Evolutionary conservation across 2,797 vertebrate species (phyloP).

Genomic region (Champsocephalus gunnari): DNA sequence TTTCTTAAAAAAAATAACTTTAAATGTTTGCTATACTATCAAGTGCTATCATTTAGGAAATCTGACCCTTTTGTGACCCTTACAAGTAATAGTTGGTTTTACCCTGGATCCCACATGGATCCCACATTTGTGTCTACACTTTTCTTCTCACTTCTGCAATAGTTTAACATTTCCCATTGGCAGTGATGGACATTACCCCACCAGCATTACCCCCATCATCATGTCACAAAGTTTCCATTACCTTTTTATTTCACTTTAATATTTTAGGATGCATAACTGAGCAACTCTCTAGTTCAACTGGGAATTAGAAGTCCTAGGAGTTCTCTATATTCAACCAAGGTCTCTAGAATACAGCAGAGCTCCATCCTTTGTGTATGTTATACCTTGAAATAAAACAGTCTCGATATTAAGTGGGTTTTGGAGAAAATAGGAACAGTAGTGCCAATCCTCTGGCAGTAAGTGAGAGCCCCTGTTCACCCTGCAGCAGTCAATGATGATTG

Average conservation of each 20-base stretch:
- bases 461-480: constrained; percentile 63
- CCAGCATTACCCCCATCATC: not conserved
- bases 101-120: too few species aligned
- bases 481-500: constrained; percentile 79
- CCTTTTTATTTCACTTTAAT: not conserved
- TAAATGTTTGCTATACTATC: not conserved
- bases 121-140: too few species aligned
- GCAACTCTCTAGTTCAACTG: not conserved
- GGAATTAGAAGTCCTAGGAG: not conserved
- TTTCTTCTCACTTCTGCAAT: too few species aligned
- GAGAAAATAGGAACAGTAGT: constrained; percentile 62
- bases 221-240: not conserved
- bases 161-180: too few species aligned
- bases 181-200: not conserved
- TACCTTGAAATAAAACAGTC: constrained; percentile 48
- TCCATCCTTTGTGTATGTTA: constrained; percentile 24
- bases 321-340: not conserved
- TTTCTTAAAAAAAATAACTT: too few species aligned
- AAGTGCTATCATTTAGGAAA: too few species aligned
- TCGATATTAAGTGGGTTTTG: constrained; percentile 60
- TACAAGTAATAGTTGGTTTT: too few species aligned
- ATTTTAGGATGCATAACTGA: not conserved
- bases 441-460: constrained; percentile 50
- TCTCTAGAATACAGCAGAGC: not conserved
- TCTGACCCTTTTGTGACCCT: too few species aligned